Percentiles rank a stretch among this genome's conserved stretches.
These are phyloP conservation scores for Sprattus sprattus DNA, from an alignment of 2,113 vertebrate genomes.

Conservation along the genomic window DNA sequence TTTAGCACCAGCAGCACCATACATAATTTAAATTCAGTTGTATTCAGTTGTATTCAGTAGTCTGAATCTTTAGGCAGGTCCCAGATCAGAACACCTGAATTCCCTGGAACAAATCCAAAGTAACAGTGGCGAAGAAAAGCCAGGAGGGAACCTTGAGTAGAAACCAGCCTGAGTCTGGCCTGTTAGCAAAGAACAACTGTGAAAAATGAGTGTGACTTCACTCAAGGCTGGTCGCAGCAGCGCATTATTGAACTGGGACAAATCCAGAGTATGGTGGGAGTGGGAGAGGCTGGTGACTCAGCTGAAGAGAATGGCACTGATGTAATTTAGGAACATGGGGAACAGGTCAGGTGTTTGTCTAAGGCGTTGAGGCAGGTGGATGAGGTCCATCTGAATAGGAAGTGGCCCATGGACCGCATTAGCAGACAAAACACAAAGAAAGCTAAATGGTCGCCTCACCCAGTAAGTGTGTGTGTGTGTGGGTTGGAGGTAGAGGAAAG, in stretches of 20 bases:
- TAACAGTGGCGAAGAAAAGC: background rate
- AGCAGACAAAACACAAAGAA: no score
- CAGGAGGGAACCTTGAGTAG: background rate
- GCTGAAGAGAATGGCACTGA: background rate
- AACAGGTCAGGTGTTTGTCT: background rate
- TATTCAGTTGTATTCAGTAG: no score
- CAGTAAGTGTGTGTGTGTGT: background rate
- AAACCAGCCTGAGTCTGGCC: background rate
- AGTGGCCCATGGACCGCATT: background rate
- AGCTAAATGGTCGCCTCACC: no score
- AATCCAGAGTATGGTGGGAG: background rate
- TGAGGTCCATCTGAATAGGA: background rate
- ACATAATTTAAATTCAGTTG: background rate
- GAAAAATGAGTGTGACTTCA: background rate
- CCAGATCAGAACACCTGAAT: background rate
- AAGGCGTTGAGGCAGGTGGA: background rate
- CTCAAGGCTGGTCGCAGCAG: background rate
- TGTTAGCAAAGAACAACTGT: background rate
- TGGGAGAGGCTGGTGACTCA: background rate
- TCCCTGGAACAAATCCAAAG: background rate
- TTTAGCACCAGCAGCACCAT: background rate
- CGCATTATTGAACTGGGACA: no score
- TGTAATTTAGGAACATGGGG: background rate
- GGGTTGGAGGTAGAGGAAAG: background rate
- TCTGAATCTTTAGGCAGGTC: no score